A percentile compares a stretch with the other conserved stretches of the same genome.
Conservation (phyloP, 2,113 vertebrate genomes). For the Brachypodius melanocephalos region DNA sequence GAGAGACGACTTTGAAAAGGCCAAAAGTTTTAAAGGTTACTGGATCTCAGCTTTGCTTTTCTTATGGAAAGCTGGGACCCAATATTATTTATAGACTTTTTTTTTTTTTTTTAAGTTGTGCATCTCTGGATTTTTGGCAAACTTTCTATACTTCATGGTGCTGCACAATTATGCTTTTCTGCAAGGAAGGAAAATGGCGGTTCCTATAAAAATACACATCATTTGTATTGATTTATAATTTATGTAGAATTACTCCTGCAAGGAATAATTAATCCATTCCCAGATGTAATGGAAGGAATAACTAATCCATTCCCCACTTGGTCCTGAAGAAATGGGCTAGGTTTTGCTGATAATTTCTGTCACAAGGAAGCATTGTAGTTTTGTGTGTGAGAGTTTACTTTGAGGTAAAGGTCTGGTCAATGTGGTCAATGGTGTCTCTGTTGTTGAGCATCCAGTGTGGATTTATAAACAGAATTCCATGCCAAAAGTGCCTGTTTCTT, state of each 20-base stretch:
- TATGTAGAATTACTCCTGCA: not conserved
- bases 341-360: not conserved
- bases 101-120: accelerated
- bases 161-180: not conserved
- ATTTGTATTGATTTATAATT: not conserved
- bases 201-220: not conserved
- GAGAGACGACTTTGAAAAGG: not conserved
- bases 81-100: no score
- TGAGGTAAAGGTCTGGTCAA: not conserved
- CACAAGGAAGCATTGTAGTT: not conserved
- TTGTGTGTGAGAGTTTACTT: not conserved
- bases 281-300: not conserved
- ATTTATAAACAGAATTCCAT: not conserved
- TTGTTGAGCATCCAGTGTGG: not conserved
- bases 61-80: not conserved
- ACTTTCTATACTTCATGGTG: not conserved
- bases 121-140: not conserved
- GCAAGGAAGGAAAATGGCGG: not conserved
- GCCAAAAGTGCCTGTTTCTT: not conserved
- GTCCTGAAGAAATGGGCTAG: not conserved
- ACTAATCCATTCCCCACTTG: not conserved
- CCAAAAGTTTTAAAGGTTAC: not conserved
- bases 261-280: not conserved
- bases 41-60: not conserved
- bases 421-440: not conserved